Evolutionary conservation across 2,113 vertebrate genomes (phyloP), one percentile per base, ranked within the genome.

Genomic region (Corynorhinus townsendii): DNA sequence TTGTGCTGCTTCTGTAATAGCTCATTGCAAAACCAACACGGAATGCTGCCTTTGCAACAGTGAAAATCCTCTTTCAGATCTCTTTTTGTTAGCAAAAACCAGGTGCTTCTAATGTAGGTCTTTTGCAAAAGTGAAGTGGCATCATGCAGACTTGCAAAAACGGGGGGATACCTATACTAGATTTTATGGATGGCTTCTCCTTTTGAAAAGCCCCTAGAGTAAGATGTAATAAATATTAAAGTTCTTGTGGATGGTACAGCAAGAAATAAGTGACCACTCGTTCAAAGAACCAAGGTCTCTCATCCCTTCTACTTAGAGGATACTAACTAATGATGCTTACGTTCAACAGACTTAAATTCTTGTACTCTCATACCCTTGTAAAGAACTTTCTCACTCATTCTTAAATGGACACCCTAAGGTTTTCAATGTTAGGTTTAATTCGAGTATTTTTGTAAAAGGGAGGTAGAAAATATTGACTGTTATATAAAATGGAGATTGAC

Each of bases 381-480:
- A 73, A 95, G 19, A 47, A 43, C 52, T 72, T 64, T 35, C 2
- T 40, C 49, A 22, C 15, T 77, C 2, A 54, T 35, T 93, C 92
- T 86, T 82, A 95, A 95, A 73, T 77, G 86, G 54, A 69, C 33
- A 95, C 15, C 30, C 26, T 77, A 62, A 92, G 73, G 10, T 64
- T 95, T 90, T 91, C 45, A 69, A 5, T 59, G 20, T 80, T 86
- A 81, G 45, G 77, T 89, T 85, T 43, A 75, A 40, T 72, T 49
- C 7, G 5, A 93, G 76, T 69, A 28, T 82, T 71, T 88, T 88
- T 79, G 26, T 62, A 59, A 88, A 45, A 86, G 86, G 40, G 49
- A 82, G 15, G 7, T 77, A 83, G 87, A 93, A 94, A 73, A 89
- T 81, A 71, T 0, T 93, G 35, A 79, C 20, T 95, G 52, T 69